Percentiles rank a stretch among this genome's conserved stretches.
These are phyloP conservation scores for Chamaea fasciata DNA, from an alignment of 2,113 vertebrate genomes.

Conservation along the genomic window DNA sequence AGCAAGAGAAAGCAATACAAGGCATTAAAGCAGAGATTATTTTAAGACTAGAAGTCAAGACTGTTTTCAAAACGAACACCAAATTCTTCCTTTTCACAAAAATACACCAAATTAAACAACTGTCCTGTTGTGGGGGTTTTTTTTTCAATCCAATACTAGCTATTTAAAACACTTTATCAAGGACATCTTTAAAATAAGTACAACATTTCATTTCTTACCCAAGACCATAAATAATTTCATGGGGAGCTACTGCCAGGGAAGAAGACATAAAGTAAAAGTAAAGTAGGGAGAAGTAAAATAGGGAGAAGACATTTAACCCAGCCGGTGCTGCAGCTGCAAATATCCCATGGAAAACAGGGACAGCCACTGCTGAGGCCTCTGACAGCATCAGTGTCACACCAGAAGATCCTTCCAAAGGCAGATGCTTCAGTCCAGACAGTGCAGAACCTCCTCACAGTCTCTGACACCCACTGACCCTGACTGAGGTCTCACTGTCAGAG, in stretches of 20 bases:
- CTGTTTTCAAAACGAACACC: background rate
- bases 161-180: background rate
- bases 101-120: background rate
- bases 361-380: background rate
- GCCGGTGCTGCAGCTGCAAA: background rate
- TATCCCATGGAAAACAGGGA: background rate
- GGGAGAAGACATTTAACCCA: background rate
- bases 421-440: background rate
- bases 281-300: background rate
- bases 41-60: background rate
- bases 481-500: background rate
- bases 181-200: background rate
- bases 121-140: background rate
- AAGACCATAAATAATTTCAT: background rate
- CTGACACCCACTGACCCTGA: background rate
- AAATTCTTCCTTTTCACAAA: background rate
- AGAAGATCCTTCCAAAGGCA: background rate
- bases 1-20: background rate
- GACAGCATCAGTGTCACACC: background rate
- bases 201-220: background rate
- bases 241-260: background rate
- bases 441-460: background rate
- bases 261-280: too few relatives aligned
- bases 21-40: background rate
- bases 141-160: background rate